phyloP scores from a whole-genome alignment of 2,888 invertebrate genomes.

The Drosophila hamatofila region DNA sequence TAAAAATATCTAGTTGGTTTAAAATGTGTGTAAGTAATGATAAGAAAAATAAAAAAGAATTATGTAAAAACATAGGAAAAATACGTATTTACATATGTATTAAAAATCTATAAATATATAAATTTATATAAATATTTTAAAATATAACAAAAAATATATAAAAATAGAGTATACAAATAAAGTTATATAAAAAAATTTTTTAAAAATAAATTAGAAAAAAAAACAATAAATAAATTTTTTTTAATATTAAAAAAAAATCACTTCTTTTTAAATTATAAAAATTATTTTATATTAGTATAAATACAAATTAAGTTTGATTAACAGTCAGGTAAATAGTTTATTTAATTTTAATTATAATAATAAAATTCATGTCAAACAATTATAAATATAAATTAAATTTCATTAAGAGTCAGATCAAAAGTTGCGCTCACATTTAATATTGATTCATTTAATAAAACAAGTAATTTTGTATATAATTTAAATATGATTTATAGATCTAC shows the following conservation, averaged over 20 bases:
- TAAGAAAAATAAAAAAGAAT: too few species aligned
- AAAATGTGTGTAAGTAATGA: too few species aligned
- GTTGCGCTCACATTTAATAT: not conserved
- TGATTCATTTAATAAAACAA: not conserved
- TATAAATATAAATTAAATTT: not conserved
- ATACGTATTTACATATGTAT: too few species aligned
- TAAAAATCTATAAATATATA: too few species aligned
- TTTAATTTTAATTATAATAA: not conserved
- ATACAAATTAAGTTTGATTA: not conserved
- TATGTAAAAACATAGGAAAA: too few species aligned
- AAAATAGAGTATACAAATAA: not conserved
- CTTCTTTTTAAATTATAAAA: too few species aligned
- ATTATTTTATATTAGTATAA: not conserved
- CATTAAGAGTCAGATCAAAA: not conserved
- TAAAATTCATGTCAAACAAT: not conserved
- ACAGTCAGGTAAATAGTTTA: not conserved
- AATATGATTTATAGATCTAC: not conserved
- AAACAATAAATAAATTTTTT: too few species aligned
- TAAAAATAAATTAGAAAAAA: not conserved
- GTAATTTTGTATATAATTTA: not conserved
- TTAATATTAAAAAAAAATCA: too few species aligned
- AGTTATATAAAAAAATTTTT: not conserved
- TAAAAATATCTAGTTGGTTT: too few species aligned
- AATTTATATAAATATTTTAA: not conserved
- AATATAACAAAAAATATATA: not conserved